Conservation (phyloP, 2,888 invertebrate genomes). For the Hypomecis punctinalis region DNA sequence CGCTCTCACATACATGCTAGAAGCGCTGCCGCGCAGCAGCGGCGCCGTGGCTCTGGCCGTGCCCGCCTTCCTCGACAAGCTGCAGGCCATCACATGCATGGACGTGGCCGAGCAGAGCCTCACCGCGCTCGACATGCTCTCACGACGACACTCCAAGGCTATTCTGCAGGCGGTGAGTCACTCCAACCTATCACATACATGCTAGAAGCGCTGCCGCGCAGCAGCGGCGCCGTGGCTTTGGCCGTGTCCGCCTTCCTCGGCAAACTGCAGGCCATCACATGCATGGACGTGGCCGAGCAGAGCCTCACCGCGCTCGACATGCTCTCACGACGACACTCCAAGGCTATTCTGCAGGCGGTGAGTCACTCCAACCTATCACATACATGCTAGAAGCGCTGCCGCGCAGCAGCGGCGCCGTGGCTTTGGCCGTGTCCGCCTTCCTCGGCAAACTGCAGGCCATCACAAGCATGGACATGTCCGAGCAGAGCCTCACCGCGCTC, state of each 20-base stretch:
- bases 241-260: conserved; percentile 98
- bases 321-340: conserved; percentile 97
- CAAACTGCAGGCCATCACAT: conserved; percentile 98
- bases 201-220: conserved; percentile 99
- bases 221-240: conserved; percentile 97
- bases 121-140: conserved; percentile 98
- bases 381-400: conserved; percentile 99
- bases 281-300: conserved; percentile 99
- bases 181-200: conserved; percentile 99
- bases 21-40: conserved; percentile 98
- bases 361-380: conserved; percentile 93
- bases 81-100: conserved; percentile 99
- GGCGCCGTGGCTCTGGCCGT: conserved; percentile 98
- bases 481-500: conserved; percentile 98
- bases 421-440: conserved; percentile 98
- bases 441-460: conserved; percentile 98
- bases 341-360: conserved; percentile 89
- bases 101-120: conserved; percentile 99
- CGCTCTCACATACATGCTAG: conserved; percentile 99
- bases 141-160: conserved; percentile 97
- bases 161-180: conserved; percentile 87
- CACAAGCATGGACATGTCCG: conserved; percentile 99
- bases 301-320: conserved; percentile 98
- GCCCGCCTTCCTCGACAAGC: conserved; percentile 97
- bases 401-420: conserved; percentile 97